Base-by-base conservation (phyloP, 2,797 vertebrate genomes). In the Allenopithecus nigroviridis region DNA sequence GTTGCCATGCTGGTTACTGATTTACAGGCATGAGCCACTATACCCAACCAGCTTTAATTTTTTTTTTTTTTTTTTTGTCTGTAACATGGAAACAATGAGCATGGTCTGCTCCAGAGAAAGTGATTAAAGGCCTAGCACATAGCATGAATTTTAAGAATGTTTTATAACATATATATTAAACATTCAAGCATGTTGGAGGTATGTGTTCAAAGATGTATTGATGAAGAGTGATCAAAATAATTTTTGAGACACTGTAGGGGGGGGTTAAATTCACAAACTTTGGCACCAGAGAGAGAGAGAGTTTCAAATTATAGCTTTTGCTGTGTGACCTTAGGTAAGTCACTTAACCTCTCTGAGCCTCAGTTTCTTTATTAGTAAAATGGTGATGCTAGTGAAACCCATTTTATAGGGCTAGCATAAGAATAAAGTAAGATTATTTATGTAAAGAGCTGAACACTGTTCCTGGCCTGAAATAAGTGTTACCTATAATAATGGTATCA, bases 101-200 rank as follows among this genome's bases (percentile, higher is more conserved):
- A 48, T 86, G 19, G 36, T 41, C 39, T 74, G 39, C 74, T 57
- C 61, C 75, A 86, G 79, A 91, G 80, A 53, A 97, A 85, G 43
- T 12, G n/a, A 92, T 61, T 28, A 50, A 28, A 95, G 78, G 24
- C 22, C n/a, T 43, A 70, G 64, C 76, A 79, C 19, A n/a, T 5
- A 9, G 24, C 74, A 78, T 80, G 33, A 86, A 78, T 81, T 85
- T 57, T 5, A 41, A 85, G 14, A 26, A 57, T 83, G 57, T 94
- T 96, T 92, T 97, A 93, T 75, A 85, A 86, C 33, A 6, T n/a
- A 79, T 46, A 79, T 21, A 72, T 80, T 59, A 95, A 95, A 79
- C 78, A 91, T 43, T 79, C 53, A 94, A 95, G 81, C 57, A 80
- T 28, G 6, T 88, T 76, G 46, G 68, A 94, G 30, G 41, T 57